These are phyloP conservation scores for Rotaria magnacalcarata DNA, from an alignment of 2,888 invertebrate species.

Conservation along the genomic window DNA sequence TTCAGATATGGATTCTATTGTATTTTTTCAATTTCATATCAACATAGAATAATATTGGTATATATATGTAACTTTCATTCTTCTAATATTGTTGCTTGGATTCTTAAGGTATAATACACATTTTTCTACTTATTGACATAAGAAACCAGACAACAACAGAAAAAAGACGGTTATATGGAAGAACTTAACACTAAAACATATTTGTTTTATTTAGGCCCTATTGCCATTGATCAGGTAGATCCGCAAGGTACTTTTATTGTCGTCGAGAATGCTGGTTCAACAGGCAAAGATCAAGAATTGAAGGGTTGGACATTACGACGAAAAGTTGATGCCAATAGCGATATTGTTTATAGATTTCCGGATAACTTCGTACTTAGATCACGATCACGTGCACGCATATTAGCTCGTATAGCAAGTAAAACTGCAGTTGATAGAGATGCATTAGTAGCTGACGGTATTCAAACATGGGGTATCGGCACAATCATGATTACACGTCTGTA, in stretches of 20 bases:
- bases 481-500: constrained; percentile 41
- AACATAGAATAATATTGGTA: background rate
- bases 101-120: too few species aligned
- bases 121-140: too few species aligned
- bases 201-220: constrained; percentile 37
- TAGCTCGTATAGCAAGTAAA: constrained; percentile 38
- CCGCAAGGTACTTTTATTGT: constrained; percentile 45
- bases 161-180: too few species aligned
- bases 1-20: background rate
- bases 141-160: too few species aligned
- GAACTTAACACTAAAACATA: too few species aligned
- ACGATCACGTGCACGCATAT: constrained; percentile 40
- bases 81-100: too few species aligned
- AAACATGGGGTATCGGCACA: constrained; percentile 40
- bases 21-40: background rate
- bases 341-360: constrained; percentile 43
- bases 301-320: constrained; percentile 44
- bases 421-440: constrained; percentile 34
- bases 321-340: constrained; percentile 37
- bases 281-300: constrained; percentile 43
- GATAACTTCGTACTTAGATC: constrained; percentile 39
- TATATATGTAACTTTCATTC: too few species aligned
- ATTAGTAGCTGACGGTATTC: constrained; percentile 17
- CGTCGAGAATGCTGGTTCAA: constrained; percentile 42
- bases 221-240: constrained; percentile 43